Percentiles rank a stretch among this genome's conserved stretches.
Conservation (phyloP, 2,113 vertebrate species). For the Stegostoma tigrinum region DNA sequence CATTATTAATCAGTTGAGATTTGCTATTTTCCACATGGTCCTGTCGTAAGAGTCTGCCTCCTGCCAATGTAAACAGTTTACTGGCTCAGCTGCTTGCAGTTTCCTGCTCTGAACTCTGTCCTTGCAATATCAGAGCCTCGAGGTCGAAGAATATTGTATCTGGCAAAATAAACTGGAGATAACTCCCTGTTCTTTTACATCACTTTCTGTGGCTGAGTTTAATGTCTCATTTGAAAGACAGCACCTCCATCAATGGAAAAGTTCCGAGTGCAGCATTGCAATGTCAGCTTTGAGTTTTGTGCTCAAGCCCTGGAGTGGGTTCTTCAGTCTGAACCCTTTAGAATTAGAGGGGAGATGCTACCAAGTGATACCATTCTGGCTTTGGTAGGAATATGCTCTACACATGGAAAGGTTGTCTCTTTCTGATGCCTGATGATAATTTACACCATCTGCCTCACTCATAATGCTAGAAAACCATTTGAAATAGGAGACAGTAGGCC, state of each 20-base stretch:
- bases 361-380: background rate
- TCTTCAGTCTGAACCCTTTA: background rate
- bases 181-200: background rate
- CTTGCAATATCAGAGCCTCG: background rate
- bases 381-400: background rate
- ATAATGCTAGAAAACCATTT: background rate
- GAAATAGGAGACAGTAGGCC: too few species aligned
- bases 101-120: background rate
- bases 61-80: constrained; percentile 15
- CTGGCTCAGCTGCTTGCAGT: background rate
- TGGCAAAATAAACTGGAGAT: background rate
- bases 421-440: background rate
- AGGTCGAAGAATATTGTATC: background rate
- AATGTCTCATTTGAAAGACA: background rate
- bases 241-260: background rate
- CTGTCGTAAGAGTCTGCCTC: background rate
- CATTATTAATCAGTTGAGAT: constrained; percentile 32
- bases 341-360: background rate
- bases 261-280: background rate
- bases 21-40: constrained; percentile 22
- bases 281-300: background rate
- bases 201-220: background rate
- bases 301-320: background rate
- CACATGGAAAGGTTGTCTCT: background rate
- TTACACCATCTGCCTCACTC: background rate